Evolutionary conservation across 2,113 vertebrate species (phyloP).

Genomic region (Callorhinus ursinus): DNA sequence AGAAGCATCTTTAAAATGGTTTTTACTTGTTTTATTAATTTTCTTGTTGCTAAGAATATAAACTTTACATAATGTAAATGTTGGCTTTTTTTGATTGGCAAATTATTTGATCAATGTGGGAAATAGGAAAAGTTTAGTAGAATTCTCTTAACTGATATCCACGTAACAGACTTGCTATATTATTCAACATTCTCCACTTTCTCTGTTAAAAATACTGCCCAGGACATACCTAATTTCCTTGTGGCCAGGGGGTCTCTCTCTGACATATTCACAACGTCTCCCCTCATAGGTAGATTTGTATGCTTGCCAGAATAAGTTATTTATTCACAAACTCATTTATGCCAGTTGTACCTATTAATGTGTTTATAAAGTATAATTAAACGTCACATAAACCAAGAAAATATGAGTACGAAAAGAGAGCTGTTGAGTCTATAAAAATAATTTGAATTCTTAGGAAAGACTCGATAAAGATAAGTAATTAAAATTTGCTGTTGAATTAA

Average conservation of each 20-base stretch:
- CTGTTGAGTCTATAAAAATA: slow-evolving; percentile 54
- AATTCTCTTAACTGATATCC: background rate
- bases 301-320: slow-evolving; percentile 51
- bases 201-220: background rate
- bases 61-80: background rate
- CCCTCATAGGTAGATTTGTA: background rate
- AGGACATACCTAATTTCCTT: background rate
- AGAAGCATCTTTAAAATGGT: background rate
- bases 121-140: background rate
- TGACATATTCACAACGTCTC: background rate
- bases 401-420: slow-evolving; percentile 44
- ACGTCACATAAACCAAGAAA: slow-evolving; percentile 53
- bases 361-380: slow-evolving; percentile 63
- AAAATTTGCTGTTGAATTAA: slow-evolving; percentile 44
- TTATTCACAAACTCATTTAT: slow-evolving; percentile 60
- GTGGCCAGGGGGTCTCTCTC: background rate
- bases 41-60: background rate
- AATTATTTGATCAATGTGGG: background rate
- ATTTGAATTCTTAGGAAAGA: slow-evolving; percentile 53
- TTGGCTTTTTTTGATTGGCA: background rate
- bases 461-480: slow-evolving; percentile 58
- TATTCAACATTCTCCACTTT: background rate
- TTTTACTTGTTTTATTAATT: background rate
- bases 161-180: background rate
- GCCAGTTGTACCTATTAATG: slow-evolving; percentile 58